phyloP scores from a whole-genome alignment of 2,113 vertebrate genomes.

The Sapajus apella region DNA sequence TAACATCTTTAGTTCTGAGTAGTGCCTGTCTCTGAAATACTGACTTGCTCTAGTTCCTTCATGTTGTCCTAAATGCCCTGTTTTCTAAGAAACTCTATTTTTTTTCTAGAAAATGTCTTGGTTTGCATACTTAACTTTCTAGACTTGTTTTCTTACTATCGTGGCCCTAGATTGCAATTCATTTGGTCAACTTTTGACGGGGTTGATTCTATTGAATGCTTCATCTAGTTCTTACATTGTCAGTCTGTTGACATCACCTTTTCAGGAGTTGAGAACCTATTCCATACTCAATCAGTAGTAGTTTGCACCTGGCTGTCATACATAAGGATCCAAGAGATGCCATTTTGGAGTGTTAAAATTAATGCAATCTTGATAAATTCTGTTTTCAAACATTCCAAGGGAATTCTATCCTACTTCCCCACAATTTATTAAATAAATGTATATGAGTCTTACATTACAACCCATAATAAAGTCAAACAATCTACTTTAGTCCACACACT shows the following conservation, averaged over 20 bases:
- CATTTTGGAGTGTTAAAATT: background rate
- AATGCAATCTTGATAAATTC: background rate
- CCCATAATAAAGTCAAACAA: background rate
- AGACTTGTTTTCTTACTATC: background rate
- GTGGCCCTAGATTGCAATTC: background rate
- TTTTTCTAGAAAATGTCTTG: background rate
- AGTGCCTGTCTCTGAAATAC: background rate
- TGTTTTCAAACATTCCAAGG: background rate
- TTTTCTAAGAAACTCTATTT: constrained; percentile 7
- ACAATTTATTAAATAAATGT: background rate
- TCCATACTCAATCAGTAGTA: background rate
- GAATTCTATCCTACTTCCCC: background rate
- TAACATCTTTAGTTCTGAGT: background rate
- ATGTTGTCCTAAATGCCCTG: background rate
- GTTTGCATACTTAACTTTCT: background rate
- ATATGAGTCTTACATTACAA: background rate
- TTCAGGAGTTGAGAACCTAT: background rate
- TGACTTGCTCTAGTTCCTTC: background rate
- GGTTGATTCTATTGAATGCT: background rate
- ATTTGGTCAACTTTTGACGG: background rate
- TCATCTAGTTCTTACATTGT: background rate
- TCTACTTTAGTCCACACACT: background rate
- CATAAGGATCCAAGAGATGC: background rate
- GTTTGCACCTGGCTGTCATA: background rate
- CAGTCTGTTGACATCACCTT: background rate